Percentiles rank a stretch among this genome's conserved stretches.
Conservation (phyloP, 2,113 vertebrate species). For the Nothoprocta perdicaria region DNA sequence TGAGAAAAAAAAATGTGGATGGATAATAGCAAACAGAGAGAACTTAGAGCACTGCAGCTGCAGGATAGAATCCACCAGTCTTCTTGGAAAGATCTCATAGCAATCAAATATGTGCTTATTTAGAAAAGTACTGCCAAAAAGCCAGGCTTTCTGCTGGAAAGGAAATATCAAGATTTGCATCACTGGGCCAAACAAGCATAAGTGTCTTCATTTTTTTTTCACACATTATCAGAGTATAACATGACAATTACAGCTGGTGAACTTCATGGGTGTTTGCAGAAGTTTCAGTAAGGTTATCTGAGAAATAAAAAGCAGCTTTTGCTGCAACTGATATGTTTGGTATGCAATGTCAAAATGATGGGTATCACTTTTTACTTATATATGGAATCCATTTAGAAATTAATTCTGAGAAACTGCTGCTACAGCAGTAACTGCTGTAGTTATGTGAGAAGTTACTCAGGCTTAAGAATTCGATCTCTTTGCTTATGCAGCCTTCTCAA, state of each 20-base stretch:
- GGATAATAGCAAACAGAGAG: not conserved
- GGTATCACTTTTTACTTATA: not conserved
- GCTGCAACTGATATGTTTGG: not conserved
- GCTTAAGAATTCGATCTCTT: not conserved
- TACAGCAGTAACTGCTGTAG: not conserved
- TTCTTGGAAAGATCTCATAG: not conserved
- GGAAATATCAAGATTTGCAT: not conserved
- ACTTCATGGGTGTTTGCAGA: not conserved
- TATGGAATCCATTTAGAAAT: not conserved
- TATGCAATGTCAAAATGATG: not conserved
- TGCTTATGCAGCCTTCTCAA: not conserved
- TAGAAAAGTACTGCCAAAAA: slow-evolving; percentile 36
- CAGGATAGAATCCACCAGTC: slow-evolving; percentile 17
- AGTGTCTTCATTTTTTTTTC: slow-evolving; percentile 8
- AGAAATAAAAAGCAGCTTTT: not conserved
- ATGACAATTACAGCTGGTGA: not conserved
- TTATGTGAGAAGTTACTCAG: not conserved
- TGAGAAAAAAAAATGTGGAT: not conserved
- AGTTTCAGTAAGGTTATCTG: not conserved
- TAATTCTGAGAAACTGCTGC: not conserved
- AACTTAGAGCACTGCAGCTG: slow-evolving; percentile 5
- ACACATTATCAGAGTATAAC: not conserved
- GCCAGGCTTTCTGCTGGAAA: not conserved
- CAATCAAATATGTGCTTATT: not conserved
- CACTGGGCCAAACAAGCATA: not conserved